Evolutionary conservation across 1,140 invertebrate genomes (phyloP), one percentile per base, ranked within the genome.

Genomic region (Drosophila ananassae): DNA sequence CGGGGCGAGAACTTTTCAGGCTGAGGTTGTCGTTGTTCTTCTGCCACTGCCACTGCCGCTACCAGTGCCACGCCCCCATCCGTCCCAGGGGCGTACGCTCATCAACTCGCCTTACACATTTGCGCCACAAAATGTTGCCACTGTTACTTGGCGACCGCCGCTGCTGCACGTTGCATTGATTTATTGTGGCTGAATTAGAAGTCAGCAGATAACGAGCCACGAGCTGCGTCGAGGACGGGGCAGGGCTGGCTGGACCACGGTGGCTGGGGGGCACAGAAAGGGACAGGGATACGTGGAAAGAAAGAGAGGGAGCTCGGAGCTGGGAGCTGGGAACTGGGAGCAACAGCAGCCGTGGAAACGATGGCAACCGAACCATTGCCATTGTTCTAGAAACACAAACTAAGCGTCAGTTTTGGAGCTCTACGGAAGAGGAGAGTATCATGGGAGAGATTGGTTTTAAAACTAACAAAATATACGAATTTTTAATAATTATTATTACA

Each of bases 161-260:
- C 58, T 77, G 83, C 83, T 89, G 83, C 83, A 89, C 83, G 83
- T 89, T 89, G 83, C 83, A 89, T 89, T 89, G 83, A 89, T 89
- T 89, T 89, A 89, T 89, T 83, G 73, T 71, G 79, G 72, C 83
- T 89, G 83, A 89, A 89, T 89, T 89, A 89, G 83, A 89, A 89
- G 83, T 89, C 83, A 79, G 79, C 84, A 89, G 83, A 89, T 89
- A 89, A 89, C 83, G 83, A 87, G 83, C 67, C 63, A 75, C 58
- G 54, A 81, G 72, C 46, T 48, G 52, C 47, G 25, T 46, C 41
- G 41, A 48, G 52, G 56, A 7, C n/a, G 30, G 37, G n/a, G 46
- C 9, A 54, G 50, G 21, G 21, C 17, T 21, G 17, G 6, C 21
- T 47, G 44, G 44, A 47, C 44, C 44, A 24, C 22, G 47, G 13